A percentile compares a stretch with the other conserved stretches of the same genome.
Conservation (phyloP, 2,797 vertebrate genomes). For the Ptychadena robeensis region DNA sequence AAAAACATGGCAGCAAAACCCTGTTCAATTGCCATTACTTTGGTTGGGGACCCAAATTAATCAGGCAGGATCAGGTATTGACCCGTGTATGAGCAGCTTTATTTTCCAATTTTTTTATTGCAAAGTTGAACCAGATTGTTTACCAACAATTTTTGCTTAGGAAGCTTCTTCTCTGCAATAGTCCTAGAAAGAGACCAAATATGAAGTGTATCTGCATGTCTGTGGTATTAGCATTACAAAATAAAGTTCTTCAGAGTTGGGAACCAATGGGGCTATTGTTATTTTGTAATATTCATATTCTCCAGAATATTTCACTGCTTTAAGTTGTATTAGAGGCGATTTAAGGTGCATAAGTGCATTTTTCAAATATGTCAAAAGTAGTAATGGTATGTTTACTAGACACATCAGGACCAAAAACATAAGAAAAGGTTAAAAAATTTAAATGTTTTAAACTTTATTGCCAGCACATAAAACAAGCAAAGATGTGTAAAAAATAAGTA, state of each 20-base stretch:
- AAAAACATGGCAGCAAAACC: no score
- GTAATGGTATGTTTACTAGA: not conserved
- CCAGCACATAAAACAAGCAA: constrained; percentile 73
- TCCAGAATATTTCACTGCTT: not conserved
- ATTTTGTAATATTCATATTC: not conserved
- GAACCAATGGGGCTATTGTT: no score
- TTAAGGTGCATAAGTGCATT: not conserved
- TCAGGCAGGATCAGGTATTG: not conserved
- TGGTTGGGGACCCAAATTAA: no score
- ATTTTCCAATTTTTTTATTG: not conserved
- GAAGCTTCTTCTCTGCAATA: no score
- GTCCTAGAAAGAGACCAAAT: no score
- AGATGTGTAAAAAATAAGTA: constrained; percentile 68
- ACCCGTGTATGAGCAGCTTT: no score
- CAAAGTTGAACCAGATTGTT: not conserved
- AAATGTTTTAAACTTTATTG: constrained; percentile 78
- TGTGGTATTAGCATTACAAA: not conserved
- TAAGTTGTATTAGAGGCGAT: not conserved
- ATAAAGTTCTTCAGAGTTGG: not conserved
- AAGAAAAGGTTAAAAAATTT: constrained; percentile 57
- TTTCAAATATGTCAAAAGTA: not conserved
- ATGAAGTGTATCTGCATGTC: not conserved
- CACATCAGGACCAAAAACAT: not conserved
- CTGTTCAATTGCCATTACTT: no score
- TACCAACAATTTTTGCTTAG: no score